Conservation (phyloP, 2,888 invertebrate genomes). For the Cerceris rybyensis region DNA sequence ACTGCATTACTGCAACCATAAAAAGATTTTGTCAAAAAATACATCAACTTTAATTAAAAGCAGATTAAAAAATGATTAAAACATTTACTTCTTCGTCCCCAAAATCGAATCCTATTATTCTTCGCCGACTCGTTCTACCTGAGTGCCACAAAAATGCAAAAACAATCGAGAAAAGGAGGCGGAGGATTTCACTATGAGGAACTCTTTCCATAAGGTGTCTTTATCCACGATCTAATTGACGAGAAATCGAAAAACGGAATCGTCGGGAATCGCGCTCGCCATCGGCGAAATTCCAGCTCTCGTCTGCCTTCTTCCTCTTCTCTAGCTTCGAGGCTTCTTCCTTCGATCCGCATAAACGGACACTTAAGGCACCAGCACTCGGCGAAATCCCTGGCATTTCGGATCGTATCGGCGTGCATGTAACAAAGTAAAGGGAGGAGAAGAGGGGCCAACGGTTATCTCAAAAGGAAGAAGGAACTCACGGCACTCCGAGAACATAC, state of each 20-base stretch:
- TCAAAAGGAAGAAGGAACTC: constrained; percentile 35
- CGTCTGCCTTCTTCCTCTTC: constrained; percentile 7
- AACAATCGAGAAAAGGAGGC: no score
- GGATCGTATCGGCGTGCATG: constrained; percentile 54
- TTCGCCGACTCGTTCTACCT: no score
- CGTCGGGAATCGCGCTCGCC: constrained; percentile 45
- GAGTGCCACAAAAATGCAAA: no score
- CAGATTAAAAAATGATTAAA: no score
- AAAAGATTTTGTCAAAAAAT: no score
- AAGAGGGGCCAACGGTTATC: constrained; percentile 47
- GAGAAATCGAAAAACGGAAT: constrained; percentile 36
- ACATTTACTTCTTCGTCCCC: no score
- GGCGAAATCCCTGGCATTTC: constrained; percentile 40
- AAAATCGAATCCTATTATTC: no score
- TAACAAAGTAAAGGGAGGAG: constrained; percentile 45
- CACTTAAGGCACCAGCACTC: constrained; percentile 40
- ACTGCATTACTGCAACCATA: no score
- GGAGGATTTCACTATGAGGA: no score
- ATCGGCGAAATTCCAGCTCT: constrained; percentile 50
- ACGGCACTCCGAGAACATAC: background rate
- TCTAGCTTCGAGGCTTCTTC: constrained; percentile 24
- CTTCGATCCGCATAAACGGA: constrained; percentile 47
- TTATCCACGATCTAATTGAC: constrained; percentile 55
- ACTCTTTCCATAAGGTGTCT: constrained; percentile 12
- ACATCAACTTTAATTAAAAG: no score